phyloP scores from a whole-genome alignment of 1,140 invertebrate species.

The Ips nitidus region DNA sequence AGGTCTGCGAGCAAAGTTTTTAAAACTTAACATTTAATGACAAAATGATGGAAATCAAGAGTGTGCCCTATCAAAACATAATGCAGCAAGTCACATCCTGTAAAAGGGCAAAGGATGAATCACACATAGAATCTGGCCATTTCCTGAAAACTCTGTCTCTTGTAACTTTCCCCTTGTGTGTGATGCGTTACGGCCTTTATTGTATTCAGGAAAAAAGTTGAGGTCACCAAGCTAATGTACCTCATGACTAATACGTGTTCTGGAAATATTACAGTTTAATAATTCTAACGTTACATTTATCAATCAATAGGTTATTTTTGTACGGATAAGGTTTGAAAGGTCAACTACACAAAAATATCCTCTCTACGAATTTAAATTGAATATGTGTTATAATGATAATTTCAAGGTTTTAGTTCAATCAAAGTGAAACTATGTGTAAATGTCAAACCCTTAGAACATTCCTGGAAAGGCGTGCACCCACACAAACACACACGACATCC shows the following conservation, averaged over 20 bases:
- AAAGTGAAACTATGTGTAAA: no score
- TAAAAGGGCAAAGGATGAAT: slow-evolving; percentile 20
- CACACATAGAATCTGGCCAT: slow-evolving; percentile 23
- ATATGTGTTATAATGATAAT: no score
- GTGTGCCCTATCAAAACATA: slow-evolving; percentile 8
- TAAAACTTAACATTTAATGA: slow-evolving; percentile 1
- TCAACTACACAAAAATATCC: no score
- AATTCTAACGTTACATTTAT: no score
- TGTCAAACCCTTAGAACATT: no score
- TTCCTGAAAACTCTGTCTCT: slow-evolving; percentile 27
- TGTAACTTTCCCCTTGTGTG: slow-evolving; percentile 6
- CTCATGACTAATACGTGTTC: not conserved
- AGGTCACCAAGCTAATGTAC: not conserved
- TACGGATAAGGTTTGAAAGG: no score
- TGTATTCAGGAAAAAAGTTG: not conserved
- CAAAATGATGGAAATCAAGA: not conserved
- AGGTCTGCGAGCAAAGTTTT: slow-evolving; percentile 13
- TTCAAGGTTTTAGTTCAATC: no score
- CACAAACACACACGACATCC: not conserved
- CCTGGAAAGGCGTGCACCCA: no score
- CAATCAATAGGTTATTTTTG: no score
- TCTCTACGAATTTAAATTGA: no score
- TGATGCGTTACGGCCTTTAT: slow-evolving; percentile 22
- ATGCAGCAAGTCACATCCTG: slow-evolving; percentile 24
- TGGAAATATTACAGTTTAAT: no score